Percentiles rank a stretch among this genome's conserved stretches.
Conservation (phyloP, 2,113 vertebrate genomes). For the Zapus hudsonius region DNA sequence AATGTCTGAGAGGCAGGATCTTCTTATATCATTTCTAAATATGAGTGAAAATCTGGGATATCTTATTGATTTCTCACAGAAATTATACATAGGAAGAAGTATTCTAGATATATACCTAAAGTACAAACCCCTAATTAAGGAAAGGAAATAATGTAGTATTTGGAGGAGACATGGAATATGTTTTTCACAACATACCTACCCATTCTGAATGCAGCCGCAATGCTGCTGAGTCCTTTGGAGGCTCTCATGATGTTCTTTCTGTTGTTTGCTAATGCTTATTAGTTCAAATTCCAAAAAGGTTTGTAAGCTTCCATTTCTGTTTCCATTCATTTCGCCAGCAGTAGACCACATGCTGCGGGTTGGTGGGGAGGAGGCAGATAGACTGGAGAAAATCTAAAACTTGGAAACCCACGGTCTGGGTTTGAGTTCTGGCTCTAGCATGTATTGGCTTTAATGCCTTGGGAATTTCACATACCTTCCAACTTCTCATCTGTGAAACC, state of each 20-base stretch:
- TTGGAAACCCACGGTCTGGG: neutral
- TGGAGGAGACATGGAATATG: neutral
- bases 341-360: neutral
- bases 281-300: constrained; percentile 25
- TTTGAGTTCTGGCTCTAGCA: neutral
- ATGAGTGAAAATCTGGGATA: neutral
- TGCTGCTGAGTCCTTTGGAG: neutral
- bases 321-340: neutral
- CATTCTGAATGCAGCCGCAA: neutral
- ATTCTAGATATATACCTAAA: neutral
- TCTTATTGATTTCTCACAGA: neutral
- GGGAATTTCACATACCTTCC: neutral
- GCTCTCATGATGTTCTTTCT: neutral
- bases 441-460: neutral
- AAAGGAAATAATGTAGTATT: constrained; percentile 8
- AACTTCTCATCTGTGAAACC: neutral
- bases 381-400: neutral
- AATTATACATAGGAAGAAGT: neutral
- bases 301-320: neutral
- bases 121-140: neutral
- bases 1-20: neutral
- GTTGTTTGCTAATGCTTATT: constrained; percentile 10
- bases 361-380: neutral
- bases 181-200: neutral
- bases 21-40: neutral